These are phyloP conservation scores for Oreochromis grahami DNA, from an alignment of 2,797 vertebrate genomes.

Conservation along the genomic window DNA sequence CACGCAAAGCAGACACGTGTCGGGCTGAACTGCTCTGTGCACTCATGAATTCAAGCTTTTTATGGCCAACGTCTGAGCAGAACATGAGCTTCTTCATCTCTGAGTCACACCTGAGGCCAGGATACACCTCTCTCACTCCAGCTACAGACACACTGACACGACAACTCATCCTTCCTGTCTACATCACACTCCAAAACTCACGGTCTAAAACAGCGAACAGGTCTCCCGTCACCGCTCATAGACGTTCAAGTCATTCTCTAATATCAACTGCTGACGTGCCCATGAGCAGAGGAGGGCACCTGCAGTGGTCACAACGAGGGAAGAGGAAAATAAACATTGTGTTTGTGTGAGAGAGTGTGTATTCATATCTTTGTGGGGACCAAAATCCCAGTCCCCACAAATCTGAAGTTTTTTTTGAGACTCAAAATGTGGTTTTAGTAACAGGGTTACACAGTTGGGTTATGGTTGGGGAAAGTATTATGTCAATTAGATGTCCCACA, in stretches of 20 bases:
- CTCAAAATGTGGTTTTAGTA: not conserved
- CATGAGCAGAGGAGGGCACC: not conserved
- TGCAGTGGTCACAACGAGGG: not conserved
- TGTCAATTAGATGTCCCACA: not conserved
- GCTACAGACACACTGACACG: not conserved
- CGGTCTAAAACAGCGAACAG: not conserved
- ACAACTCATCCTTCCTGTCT: fast-evolving
- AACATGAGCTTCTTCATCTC: not conserved
- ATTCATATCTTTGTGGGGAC: not conserved
- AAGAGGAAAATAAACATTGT: not conserved
- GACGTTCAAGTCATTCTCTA: not conserved
- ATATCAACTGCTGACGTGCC: not conserved
- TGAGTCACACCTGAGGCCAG: not conserved
- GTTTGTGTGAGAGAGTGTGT: not conserved
- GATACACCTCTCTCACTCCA: fast-evolving
- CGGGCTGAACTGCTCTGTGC: not conserved
- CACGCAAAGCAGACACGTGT: not conserved
- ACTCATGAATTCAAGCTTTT: not conserved
- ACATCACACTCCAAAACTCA: not conserved
- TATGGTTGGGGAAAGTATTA: not conserved
- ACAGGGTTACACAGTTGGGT: not conserved
- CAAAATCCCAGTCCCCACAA: not conserved
- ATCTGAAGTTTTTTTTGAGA: not conserved
- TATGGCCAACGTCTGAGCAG: not conserved
- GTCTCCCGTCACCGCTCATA: fast-evolving